Evolutionary conservation across 2,113 vertebrate genomes (phyloP).

Genomic region (Paramormyrops kingsleyae): DNA sequence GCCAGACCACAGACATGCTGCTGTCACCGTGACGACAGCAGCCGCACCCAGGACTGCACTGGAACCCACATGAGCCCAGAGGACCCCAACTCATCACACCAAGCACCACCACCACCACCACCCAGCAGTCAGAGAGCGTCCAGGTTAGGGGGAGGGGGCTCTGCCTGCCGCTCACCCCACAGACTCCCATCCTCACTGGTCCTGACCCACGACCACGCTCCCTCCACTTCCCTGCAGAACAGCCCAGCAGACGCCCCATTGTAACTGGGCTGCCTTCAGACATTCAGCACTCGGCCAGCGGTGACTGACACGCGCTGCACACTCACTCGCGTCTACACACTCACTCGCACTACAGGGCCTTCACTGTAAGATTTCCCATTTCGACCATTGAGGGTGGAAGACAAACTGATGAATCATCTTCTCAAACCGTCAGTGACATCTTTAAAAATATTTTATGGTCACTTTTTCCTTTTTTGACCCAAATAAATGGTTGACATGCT

Average conservation of each 20-base stretch:
- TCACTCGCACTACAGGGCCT: neutral
- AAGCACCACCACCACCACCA: neutral
- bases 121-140: neutral
- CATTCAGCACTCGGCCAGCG: too few species aligned
- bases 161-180: conserved; percentile 60
- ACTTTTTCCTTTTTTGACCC: neutral
- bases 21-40: conserved; percentile 11
- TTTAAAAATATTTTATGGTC: neutral
- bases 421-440: neutral
- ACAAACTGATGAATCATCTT: neutral
- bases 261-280: too few species aligned
- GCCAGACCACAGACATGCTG: neutral
- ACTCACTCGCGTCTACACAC: too few species aligned
- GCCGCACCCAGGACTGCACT: neutral
- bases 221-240: conserved; percentile 22
- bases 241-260: neutral
- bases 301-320: too few species aligned
- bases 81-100: neutral
- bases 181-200: conserved; percentile 50
- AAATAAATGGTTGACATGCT: neutral
- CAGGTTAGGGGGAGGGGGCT: neutral
- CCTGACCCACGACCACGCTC: conserved; percentile 49
- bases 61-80: neutral
- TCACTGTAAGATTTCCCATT: neutral
- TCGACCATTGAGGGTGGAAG: neutral